Evolutionary conservation across 2,797 vertebrate genomes (phyloP).

Genomic region (Pangasius sanitwongsei): DNA sequence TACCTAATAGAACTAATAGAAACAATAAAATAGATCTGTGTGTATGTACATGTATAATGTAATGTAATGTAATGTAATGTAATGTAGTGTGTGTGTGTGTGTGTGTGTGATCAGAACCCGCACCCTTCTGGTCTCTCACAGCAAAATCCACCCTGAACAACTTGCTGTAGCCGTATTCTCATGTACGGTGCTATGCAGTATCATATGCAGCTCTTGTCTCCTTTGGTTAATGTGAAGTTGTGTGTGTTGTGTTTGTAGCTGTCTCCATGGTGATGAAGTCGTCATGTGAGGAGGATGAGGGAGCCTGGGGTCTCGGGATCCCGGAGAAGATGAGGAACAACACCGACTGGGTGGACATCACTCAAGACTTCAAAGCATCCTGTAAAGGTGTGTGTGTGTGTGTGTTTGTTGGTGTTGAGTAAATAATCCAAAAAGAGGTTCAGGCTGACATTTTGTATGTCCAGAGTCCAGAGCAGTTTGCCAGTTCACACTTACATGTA

Average conservation of each 20-base stretch:
- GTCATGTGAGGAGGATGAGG: conserved; percentile 90
- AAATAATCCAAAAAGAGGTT: background rate
- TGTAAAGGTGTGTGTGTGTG: conserved; percentile 84
- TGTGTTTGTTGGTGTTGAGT: background rate
- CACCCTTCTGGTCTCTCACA: background rate
- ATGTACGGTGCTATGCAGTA: background rate
- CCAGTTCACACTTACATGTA: background rate
- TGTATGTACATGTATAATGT: too few relatives aligned
- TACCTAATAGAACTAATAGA: too few relatives aligned
- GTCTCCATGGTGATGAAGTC: conserved; percentile 96
- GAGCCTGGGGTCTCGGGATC: conserved; percentile 90
- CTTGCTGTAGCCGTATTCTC: background rate
- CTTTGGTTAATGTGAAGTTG: background rate
- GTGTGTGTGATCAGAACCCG: too few relatives aligned
- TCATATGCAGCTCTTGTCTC: background rate
- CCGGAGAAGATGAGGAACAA: conserved; percentile 94
- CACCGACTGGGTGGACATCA: conserved; percentile 94
- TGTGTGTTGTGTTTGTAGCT: conserved; percentile 46
- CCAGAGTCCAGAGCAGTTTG: background rate
- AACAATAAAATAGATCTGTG: too few relatives aligned
- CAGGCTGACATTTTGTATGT: background rate
- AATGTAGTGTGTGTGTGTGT: too few relatives aligned
- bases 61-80: too few relatives aligned
- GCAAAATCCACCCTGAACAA: background rate
- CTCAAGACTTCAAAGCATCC: conserved; percentile 91